Base-by-base conservation (phyloP, 2,888 invertebrate genomes). In the Tipula vernalis region DNA sequence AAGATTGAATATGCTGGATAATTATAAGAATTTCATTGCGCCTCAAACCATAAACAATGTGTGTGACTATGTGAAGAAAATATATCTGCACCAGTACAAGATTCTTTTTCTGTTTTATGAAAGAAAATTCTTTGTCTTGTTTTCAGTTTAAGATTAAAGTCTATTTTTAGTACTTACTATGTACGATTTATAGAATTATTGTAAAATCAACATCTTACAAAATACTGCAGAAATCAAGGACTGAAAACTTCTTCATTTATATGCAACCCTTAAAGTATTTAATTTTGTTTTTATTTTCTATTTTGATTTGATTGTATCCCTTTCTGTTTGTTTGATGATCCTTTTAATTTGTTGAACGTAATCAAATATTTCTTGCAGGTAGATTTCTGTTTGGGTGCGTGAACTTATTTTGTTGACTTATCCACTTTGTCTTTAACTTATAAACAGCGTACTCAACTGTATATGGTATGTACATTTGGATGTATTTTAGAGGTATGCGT, bases 91-190 rank as follows among this genome's bases (percentile, higher is more conserved):
- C 15, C 8, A 28, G 28, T 71, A 28, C 71, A 28, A 28, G 28
- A 71, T 71, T 28, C 28, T 28, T 71, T 71, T 71, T 51, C 8
- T n/a, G n/a, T 51, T 51, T 71, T 71, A n/a, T 71, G 28, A 71
- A 71, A 71, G 71, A 71, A 71, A 71, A 71, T 71, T 71, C 71
- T 71, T 71, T 71, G 71, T 71, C 71, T 71, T 71, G 28, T 28
- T 71, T 71, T 71, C n/a, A 3, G 51, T 51, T 71, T 71, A 71
- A 71, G 71, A 71, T 71, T 71, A 71, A 71, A 71, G 28, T 71
- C 71, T 71, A 71, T 71, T 71, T 71, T 71, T 71, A 71, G 71
- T 71, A 71, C 71, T 71, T 71, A 71, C 71, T 71, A 71, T 71
- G 28, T 5, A 28, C 71, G 71, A 28, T 8, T 71, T 71, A 71